These are phyloP conservation scores for Limonius californicus DNA, from an alignment of 1,140 invertebrate genomes.

Conservation along the genomic window DNA sequence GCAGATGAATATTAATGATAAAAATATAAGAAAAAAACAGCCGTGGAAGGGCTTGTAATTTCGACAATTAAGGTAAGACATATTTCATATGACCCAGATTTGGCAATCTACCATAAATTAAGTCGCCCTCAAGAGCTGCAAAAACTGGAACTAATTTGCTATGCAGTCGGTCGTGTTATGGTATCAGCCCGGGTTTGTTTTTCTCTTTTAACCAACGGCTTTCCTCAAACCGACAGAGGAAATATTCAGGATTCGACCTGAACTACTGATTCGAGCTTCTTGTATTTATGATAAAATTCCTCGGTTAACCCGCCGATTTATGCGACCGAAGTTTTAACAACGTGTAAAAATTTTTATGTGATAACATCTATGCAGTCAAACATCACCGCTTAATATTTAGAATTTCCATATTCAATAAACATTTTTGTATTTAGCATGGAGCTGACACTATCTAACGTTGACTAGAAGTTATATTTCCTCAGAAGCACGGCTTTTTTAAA, in stretches of 20 bases:
- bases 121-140: too few species aligned
- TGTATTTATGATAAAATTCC: too few species aligned
- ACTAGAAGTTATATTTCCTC: not conserved
- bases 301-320: not conserved
- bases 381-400: not conserved
- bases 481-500: not conserved
- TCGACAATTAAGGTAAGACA: not conserved
- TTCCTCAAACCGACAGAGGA: too few species aligned
- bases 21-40: not conserved
- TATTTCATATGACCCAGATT: not conserved
- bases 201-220: too few species aligned
- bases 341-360: not conserved
- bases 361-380: not conserved
- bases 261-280: too few species aligned
- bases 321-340: not conserved
- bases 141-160: not conserved
- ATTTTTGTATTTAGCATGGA: not conserved
- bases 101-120: not conserved
- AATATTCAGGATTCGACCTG: too few species aligned
- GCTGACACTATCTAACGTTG: not conserved
- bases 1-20: not conserved
- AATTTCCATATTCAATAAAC: slow-evolving; percentile 2
- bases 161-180: too few species aligned
- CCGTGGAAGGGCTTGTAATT: not conserved
- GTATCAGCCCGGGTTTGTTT: too few species aligned